Base-by-base conservation (phyloP, 2,888 invertebrate species). In the Bombylius discolor region DNA sequence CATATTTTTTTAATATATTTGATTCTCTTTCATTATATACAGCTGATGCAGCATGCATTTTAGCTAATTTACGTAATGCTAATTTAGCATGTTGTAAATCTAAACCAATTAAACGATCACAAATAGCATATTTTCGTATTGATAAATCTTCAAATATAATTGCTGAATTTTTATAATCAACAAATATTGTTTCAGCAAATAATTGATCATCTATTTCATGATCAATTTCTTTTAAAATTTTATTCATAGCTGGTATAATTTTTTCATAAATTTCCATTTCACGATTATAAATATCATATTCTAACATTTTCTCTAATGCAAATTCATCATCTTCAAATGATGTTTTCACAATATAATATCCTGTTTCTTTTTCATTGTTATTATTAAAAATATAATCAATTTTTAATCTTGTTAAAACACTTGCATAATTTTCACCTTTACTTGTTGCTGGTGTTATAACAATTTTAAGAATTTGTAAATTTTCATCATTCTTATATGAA, bases 31-130 rank as follows among this genome's bases (percentile, higher is more conserved):
- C 67, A 57, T 78, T 78, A 45, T 73, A 63, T 1, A 75, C 76
- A 0, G 78, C 72, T 4, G 77, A 76, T 1, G 77, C 68, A 1
- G 77, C 77, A 63, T 79, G 79, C 65, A 79, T 77, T 62, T 72
- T 72, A 6, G 79, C 78, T 60, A 79, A 56, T 4, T 75, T 70
- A 2, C 67, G 64, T 1, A 79, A 59, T 8, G 74, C 70, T 13
- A 76, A 31, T 57, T 66, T 70, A 0, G 74, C 63, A 47, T 77
- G 74, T 1, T 67, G 66, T 52, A 75, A 57, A 59, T 79, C 75
- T n/a, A 77, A 62, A 5, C 74, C 71, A 1, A 60, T 42, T 12
- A 65, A 54, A 5, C 73, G 66, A 56, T 71, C 67, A 4, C 67
- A 67, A 68, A 73, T 69, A 0, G 62, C 49, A 56, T 65, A 74